Percentiles rank a stretch among this genome's conserved stretches.
These are phyloP conservation scores for Botia kubotai DNA, from an alignment of 2,797 vertebrate species.

Conservation along the genomic window DNA sequence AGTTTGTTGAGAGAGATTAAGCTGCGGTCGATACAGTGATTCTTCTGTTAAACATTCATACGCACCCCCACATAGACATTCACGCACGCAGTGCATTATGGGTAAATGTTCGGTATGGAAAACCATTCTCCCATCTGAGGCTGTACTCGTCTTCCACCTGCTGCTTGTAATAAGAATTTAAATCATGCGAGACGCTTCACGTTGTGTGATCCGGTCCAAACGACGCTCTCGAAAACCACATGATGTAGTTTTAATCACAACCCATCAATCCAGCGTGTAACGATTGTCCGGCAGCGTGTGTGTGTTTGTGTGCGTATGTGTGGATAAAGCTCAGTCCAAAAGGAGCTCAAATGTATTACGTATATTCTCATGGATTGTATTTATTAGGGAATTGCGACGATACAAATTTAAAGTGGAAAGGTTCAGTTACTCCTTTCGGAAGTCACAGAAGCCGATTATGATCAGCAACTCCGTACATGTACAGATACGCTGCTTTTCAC, in stretches of 20 bases:
- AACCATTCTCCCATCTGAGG: slow-evolving; percentile 29
- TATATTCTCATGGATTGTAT: slow-evolving; percentile 19
- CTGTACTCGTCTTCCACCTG: slow-evolving; percentile 39
- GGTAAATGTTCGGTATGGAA: slow-evolving; percentile 15
- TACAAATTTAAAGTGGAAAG: slow-evolving; percentile 13
- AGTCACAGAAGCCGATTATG: slow-evolving; percentile 6
- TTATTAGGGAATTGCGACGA: slow-evolving; percentile 10
- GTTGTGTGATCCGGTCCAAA: not conserved
- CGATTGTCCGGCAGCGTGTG: not conserved
- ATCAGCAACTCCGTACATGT: slow-evolving; percentile 34
- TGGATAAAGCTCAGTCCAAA: not conserved
- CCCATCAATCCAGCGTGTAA: not conserved
- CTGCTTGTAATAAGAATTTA: slow-evolving; percentile 34
- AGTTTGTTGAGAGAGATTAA: slow-evolving; percentile 18
- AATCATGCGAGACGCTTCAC: slow-evolving; percentile 22
- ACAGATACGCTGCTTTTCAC: slow-evolving; percentile 41
- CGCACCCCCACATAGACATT: slow-evolving; percentile 18
- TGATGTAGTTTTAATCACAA: not conserved
- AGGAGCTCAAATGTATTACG: slow-evolving; percentile 31
- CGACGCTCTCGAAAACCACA: no score
- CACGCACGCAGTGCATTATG: slow-evolving; percentile 44
- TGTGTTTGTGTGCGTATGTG: no score
- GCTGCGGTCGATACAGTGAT: slow-evolving; percentile 1
- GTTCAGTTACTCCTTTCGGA: slow-evolving; percentile 2
- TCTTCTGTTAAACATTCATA: slow-evolving; percentile 5